Percentiles rank a stretch among this genome's conserved stretches.
phyloP scores from a whole-genome alignment of 2,797 vertebrate genomes.

The Limnodromus scolopaceus region DNA sequence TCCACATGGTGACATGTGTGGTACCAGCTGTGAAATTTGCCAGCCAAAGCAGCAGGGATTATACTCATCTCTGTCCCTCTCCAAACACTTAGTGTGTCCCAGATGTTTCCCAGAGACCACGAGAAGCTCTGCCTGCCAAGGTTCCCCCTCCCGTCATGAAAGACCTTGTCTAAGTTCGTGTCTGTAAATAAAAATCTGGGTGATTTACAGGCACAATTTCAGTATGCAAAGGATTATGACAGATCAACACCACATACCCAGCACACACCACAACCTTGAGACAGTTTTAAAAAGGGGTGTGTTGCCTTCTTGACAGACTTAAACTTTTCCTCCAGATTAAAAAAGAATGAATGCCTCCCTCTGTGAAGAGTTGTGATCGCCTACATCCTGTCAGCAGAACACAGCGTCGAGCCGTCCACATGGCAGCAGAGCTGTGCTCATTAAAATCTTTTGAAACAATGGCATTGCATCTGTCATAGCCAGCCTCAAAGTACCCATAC shows the following conservation, averaged over 20 bases:
- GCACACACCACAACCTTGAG: not conserved
- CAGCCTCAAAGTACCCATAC: conserved; percentile 46
- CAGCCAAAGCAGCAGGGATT: not conserved
- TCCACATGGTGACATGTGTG: not conserved
- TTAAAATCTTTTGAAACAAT: conserved; percentile 63
- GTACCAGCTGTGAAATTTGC: not conserved
- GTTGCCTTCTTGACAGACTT: not conserved
- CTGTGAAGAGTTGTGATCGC: not conserved
- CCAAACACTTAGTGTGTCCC: not conserved
- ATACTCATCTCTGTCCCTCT: not conserved
- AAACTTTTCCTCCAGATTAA: not conserved
- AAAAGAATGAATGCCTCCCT: not conserved
- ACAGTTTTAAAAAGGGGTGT: not conserved
- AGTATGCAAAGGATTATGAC: not conserved
- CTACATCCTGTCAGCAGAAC: not conserved
- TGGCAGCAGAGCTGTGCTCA: not conserved
- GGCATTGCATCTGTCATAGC: conserved; percentile 35
- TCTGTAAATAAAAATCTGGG: not conserved
- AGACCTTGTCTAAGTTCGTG: not conserved
- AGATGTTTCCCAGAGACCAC: not conserved
- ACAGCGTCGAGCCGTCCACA: not conserved
- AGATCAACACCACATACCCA: not conserved
- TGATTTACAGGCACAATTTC: not conserved
- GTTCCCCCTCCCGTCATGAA: not conserved
- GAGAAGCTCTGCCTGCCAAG: not conserved